Evolutionary conservation across 2,113 vertebrate species (phyloP).

Genomic region (Elgaria multicarinata): DNA sequence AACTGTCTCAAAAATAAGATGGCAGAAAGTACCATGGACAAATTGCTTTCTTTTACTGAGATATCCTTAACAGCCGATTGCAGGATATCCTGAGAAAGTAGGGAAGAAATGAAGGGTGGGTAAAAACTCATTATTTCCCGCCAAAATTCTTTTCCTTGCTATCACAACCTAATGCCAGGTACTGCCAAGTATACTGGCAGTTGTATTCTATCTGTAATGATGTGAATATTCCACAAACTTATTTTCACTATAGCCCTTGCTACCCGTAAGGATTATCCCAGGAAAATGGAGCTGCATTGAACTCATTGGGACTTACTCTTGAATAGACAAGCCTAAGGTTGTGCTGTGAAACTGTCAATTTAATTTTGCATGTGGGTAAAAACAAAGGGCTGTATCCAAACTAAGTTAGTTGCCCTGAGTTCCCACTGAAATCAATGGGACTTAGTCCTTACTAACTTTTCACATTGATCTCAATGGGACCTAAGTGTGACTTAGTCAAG

Average conservation of each 20-base stretch:
- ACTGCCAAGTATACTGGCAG: background rate
- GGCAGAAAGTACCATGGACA: background rate
- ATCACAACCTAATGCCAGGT: background rate
- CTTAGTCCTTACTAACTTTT: no score
- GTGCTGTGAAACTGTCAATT: no score
- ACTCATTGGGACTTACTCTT: no score
- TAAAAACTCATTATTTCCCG: background rate
- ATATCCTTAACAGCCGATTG: background rate
- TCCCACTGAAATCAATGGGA: no score
- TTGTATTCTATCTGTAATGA: background rate
- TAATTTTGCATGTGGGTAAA: no score
- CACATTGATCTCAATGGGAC: no score
- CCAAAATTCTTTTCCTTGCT: background rate
- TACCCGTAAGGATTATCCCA: no score
- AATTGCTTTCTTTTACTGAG: background rate
- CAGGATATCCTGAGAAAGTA: background rate
- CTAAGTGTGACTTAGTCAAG: no score
- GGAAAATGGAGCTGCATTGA: no score
- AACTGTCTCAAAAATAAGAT: background rate
- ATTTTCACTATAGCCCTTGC: background rate
- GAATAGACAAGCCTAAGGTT: no score
- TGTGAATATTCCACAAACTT: background rate
- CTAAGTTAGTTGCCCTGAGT: no score
- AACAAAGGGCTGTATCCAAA: no score
- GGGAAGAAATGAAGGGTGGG: background rate